Conservation (phyloP, 2,888 invertebrate genomes). For the Netelia melanura region DNA sequence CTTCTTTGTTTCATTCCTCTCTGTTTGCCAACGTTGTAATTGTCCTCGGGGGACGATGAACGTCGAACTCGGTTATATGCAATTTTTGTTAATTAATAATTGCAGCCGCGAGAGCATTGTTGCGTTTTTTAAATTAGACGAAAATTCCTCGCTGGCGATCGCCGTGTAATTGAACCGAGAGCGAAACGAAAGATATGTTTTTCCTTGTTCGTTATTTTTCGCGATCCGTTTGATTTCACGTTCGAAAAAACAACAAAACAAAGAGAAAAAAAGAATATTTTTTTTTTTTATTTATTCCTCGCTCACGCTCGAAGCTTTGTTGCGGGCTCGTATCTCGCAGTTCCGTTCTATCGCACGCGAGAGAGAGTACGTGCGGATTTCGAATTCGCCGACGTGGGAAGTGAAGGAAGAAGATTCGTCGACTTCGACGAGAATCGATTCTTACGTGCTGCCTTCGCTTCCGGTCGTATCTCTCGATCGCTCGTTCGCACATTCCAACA, state of each 20-base stretch:
- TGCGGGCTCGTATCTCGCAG: background rate
- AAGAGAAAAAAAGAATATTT: no score
- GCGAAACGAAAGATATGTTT: slow-evolving; percentile 44
- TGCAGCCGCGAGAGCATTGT: slow-evolving; percentile 7
- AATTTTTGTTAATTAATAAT: slow-evolving; percentile 40
- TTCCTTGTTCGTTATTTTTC: slow-evolving; percentile 26
- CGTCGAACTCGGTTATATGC: background rate
- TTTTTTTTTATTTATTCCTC: slow-evolving; percentile 9
- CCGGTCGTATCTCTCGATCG: no score
- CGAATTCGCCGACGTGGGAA: slow-evolving; percentile 72
- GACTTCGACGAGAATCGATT: background rate
- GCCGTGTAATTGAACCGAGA: slow-evolving; percentile 37
- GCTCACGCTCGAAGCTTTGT: slow-evolving; percentile 4
- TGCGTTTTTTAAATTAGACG: slow-evolving; percentile 34
- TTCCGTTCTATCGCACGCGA: slow-evolving; percentile 64
- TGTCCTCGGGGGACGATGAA: slow-evolving; percentile 22
- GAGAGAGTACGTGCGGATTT: slow-evolving; percentile 80
- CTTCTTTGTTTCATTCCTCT: background rate
- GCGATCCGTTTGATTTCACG: slow-evolving; percentile 12
- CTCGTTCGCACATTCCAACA: no score
- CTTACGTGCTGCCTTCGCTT: no score
- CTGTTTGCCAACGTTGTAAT: slow-evolving; percentile 10
- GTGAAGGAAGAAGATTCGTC: slow-evolving; percentile 43
- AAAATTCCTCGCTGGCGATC: slow-evolving; percentile 19
- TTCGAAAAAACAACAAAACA: no score